These are phyloP conservation scores for Rhinoderma darwinii DNA, from an alignment of 2,113 vertebrate genomes.

Conservation along the genomic window DNA sequence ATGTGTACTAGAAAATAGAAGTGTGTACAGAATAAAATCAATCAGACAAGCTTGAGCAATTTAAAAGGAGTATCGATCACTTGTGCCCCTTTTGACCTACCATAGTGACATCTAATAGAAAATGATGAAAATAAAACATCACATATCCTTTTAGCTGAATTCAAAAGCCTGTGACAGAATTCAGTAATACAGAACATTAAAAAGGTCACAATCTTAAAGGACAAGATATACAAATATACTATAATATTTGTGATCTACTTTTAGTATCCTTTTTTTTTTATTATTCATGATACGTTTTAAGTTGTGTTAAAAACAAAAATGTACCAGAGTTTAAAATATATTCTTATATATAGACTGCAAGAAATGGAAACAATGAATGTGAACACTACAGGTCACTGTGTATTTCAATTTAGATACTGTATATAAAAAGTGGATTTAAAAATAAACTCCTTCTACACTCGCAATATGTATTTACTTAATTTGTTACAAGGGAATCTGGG, in stretches of 20 bases:
- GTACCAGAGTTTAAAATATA: no score
- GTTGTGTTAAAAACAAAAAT: no score
- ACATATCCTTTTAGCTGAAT: constrained; percentile 58
- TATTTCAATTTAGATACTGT: no score
- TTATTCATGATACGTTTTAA: not conserved
- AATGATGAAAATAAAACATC: constrained; percentile 59
- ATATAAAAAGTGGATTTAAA: no score
- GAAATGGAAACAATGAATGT: no score
- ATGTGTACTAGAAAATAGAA: constrained; percentile 54
- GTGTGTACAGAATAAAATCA: constrained; percentile 57
- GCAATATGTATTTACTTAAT: no score
- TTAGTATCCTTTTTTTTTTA: not conserved
- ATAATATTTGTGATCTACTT: not conserved
- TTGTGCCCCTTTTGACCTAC: constrained; percentile 54
- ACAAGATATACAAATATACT: not conserved
- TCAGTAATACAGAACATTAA: constrained; percentile 5
- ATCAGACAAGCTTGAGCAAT: constrained; percentile 58
- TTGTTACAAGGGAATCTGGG: no score
- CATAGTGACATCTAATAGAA: constrained; percentile 53
- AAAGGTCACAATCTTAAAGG: constrained; percentile 14
- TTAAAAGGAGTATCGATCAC: constrained; percentile 59
- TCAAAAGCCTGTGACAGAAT: constrained; percentile 52
- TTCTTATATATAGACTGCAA: no score
- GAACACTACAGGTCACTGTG: no score
- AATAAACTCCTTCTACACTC: no score